phyloP scores from a whole-genome alignment of 2,113 vertebrate species.

The Sphyrna mokarran region DNA sequence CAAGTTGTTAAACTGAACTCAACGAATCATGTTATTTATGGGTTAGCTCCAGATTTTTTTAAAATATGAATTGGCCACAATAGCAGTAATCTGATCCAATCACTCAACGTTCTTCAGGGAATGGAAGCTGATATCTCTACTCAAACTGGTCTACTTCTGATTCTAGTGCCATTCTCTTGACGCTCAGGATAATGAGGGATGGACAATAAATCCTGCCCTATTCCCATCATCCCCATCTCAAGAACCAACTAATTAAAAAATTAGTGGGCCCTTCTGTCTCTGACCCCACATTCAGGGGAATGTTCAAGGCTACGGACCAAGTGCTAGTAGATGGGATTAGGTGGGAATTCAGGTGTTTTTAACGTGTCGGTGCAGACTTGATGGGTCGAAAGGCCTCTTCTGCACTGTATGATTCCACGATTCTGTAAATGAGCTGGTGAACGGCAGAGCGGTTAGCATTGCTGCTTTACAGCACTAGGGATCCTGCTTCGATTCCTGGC shows the following conservation, averaged over 20 bases:
- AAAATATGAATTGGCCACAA: not conserved
- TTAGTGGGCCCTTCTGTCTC: not conserved
- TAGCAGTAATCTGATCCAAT: not conserved
- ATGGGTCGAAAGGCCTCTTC: no score
- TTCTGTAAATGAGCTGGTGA: no score
- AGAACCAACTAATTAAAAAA: not conserved
- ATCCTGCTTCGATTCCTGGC: no score
- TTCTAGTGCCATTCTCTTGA: not conserved
- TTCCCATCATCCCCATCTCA: not conserved
- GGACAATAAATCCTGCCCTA: not conserved
- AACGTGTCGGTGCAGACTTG: no score
- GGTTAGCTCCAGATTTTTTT: not conserved
- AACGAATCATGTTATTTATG: not conserved
- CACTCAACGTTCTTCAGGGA: not conserved
- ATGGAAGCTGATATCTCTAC: not conserved
- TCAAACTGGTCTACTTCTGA: not conserved
- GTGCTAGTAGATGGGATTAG: no score
- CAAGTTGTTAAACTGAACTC: not conserved
- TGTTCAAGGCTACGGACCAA: no score
- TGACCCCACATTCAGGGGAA: not conserved
- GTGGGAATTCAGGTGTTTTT: no score
- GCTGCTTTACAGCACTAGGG: no score
- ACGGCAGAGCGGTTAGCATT: no score
- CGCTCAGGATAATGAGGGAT: not conserved
- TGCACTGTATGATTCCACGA: no score